These are phyloP conservation scores for Myotis pilosus DNA, from an alignment of 2,797 vertebrate species.

Conservation along the genomic window DNA sequence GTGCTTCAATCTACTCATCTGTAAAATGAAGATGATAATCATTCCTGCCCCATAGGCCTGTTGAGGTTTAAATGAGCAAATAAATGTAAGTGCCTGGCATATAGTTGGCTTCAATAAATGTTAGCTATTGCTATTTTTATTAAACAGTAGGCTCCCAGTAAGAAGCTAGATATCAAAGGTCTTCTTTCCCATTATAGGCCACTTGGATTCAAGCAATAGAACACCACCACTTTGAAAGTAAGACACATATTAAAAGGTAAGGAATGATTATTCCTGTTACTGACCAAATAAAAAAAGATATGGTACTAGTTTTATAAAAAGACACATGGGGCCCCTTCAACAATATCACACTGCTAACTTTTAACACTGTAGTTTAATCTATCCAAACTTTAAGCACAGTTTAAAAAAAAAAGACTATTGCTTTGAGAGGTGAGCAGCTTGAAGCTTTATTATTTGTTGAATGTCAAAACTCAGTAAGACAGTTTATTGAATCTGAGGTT, in stretches of 20 bases:
- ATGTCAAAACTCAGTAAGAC: conserved; percentile 38
- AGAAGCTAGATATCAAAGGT: conserved; percentile 30
- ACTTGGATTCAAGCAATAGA: conserved; percentile 14
- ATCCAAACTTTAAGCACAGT: conserved; percentile 13
- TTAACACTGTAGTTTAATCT: not conserved
- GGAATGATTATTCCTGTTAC: not conserved
- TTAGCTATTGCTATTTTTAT: conserved; percentile 56
- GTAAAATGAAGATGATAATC: not conserved
- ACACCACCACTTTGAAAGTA: conserved; percentile 30
- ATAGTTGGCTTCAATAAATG: not conserved
- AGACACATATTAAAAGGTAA: conserved; percentile 33
- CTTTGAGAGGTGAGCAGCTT: not conserved
- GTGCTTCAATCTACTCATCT: not conserved
- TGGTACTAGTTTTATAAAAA: conserved; percentile 24
- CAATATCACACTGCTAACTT: not conserved
- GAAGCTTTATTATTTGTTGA: conserved; percentile 44
- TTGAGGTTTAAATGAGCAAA: not conserved
- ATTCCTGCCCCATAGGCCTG: not conserved
- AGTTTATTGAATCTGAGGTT: not conserved
- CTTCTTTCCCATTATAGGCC: conserved; percentile 1
- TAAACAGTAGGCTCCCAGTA: conserved; percentile 16
- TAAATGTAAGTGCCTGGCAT: not conserved
- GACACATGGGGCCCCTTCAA: not conserved
- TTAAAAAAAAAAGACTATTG: not conserved
- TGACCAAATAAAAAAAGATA: conserved; percentile 1